Evolutionary conservation across 1,140 invertebrate genomes (phyloP), one percentile per base, ranked within the genome.

Genomic region (Penaeus vannamei): DNA sequence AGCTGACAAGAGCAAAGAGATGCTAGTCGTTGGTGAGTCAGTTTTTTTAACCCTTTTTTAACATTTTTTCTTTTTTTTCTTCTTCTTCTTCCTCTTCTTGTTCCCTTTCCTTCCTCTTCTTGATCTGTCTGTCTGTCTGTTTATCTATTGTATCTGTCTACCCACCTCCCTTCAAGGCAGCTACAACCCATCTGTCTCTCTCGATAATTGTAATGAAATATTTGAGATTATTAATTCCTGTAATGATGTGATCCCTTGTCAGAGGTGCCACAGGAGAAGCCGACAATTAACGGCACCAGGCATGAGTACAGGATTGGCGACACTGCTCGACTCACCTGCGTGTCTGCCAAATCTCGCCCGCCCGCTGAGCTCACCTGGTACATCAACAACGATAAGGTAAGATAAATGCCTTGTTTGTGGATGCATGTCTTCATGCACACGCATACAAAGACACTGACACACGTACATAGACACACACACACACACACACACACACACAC

Each of bases 211-310:
- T 12, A 20, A 23, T 29, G 72, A 76, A 76, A 36, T 76, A 76
- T 29, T 4, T 32, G 32, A 76, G 29, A 22, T 36, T 36, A 53
- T 36, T 61, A 20, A 23, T 61, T 84, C 66, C 10, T 46, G 36
- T 66, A 26, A 36, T 46, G 42, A 19, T 60, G 22, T 42, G 26
- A 23, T n/a, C 79, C 32, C 23, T 53, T 2, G 32, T 26, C 60
- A 86, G 85, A 86, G 32, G 72, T 86, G 42, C 85, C 85, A 29
- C 59, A 86, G 76, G 85, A 86, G 76, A 80, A 86, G 32, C 85
- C 85, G 19, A 77, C 72, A 4, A 86, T 86, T n/a, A 64, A 64
- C 77, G 85, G 85, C 0, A 80, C 72, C 12, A 59, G 80, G 26
- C 60, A 86, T 53, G 60, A 86, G 36, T 86, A 86, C 60, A 60